phyloP scores from a whole-genome alignment of 2,113 vertebrate species.

The Haplochromis vanheusdeni region DNA sequence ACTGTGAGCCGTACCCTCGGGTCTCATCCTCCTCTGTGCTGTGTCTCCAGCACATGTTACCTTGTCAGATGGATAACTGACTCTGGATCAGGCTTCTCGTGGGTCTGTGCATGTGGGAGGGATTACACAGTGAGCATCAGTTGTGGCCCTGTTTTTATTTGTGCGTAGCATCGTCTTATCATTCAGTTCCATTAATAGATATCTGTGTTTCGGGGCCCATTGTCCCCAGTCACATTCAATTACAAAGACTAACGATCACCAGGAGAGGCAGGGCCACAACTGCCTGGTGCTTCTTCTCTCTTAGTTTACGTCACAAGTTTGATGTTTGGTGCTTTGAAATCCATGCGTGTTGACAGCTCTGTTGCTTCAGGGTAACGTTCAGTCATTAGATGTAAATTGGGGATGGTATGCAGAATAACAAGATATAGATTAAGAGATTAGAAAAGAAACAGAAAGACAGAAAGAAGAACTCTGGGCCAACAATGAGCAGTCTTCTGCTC shows the following conservation, averaged over 20 bases:
- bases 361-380: background rate
- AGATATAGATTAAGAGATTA: background rate
- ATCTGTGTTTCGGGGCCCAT: background rate
- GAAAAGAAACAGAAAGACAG: background rate
- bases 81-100: background rate
- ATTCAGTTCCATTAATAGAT: conserved; percentile 3
- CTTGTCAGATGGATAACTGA: background rate
- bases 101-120: conserved; percentile 13
- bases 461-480: background rate
- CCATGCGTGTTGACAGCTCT: background rate
- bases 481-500: background rate
- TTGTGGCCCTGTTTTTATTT: background rate
- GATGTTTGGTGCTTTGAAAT: conserved; percentile 16
- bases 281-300: conserved; percentile 16
- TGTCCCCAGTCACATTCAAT: background rate
- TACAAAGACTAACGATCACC: background rate
- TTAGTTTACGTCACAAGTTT: conserved; percentile 25
- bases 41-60: background rate
- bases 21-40: background rate
- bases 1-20: background rate
- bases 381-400: background rate
- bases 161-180: background rate
- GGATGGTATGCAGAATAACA: background rate
- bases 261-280: background rate
- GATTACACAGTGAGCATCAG: background rate